Conservation (phyloP, 2,888 invertebrate species). For the Panopea generosa region DNA sequence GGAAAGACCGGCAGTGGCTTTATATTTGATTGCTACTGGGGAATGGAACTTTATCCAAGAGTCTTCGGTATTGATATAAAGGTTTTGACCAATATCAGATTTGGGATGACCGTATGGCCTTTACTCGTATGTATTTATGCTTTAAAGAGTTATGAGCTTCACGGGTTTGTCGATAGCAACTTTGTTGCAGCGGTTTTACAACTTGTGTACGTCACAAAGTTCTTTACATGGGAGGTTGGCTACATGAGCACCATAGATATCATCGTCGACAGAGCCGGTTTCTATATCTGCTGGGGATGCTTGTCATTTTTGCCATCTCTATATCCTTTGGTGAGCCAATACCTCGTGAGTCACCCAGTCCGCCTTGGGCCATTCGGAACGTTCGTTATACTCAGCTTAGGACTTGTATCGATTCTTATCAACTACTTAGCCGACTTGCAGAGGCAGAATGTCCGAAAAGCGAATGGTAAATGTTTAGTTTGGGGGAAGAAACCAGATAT, state of each 20-base stretch:
- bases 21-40: conserved; percentile 88
- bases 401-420: conserved; percentile 84
- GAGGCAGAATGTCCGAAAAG: conserved; percentile 86
- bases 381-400: conserved; percentile 80
- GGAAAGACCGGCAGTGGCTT: conserved; percentile 85
- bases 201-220: conserved; percentile 87
- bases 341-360: conserved; percentile 85
- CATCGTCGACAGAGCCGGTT: conserved; percentile 87
- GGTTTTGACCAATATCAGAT: conserved; percentile 86
- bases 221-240: conserved; percentile 88
- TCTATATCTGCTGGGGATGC: conserved; percentile 87
- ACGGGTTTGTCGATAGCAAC: conserved; percentile 84
- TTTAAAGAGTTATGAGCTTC: conserved; percentile 84
- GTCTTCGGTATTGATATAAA: conserved; percentile 85
- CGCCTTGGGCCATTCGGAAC: conserved; percentile 77
- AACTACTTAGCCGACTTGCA: conserved; percentile 87
- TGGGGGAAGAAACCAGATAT: conserved; percentile 84
- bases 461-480: conserved; percentile 84
- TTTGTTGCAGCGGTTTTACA: conserved; percentile 85
- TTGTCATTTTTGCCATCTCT: conserved; percentile 86
- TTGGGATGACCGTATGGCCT: conserved; percentile 86
- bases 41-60: conserved; percentile 87
- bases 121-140: conserved; percentile 84
- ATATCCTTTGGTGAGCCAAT: conserved; percentile 85
- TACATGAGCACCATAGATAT: conserved; percentile 88